A percentile compares a stretch with the other conserved stretches of the same genome.
These are phyloP conservation scores for Harpagoxenus sublaevis DNA, from an alignment of 2,888 invertebrate species.

Conservation along the genomic window DNA sequence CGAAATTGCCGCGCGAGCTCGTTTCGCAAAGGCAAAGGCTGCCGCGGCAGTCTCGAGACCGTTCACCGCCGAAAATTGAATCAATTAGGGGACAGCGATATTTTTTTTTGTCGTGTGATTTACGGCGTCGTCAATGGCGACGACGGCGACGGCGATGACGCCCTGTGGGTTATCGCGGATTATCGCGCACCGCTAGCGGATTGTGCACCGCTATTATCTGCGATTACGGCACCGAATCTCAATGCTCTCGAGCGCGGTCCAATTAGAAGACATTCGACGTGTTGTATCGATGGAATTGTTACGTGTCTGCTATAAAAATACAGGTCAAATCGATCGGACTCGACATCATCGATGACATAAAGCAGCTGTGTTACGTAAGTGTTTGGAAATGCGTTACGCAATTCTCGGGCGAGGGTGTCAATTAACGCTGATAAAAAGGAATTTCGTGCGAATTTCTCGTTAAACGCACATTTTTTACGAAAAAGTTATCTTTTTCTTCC, in stretches of 20 bases:
- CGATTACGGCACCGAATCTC: neutral
- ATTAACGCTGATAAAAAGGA: conserved; percentile 3
- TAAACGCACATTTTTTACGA: neutral
- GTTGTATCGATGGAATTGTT: conserved; percentile 27
- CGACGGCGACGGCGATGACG: conserved; percentile 26
- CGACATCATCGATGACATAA: neutral
- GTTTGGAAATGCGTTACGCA: conserved; percentile 7
- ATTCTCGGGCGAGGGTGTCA: neutral
- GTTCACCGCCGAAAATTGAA: conserved; percentile 68
- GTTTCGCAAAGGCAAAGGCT: conserved; percentile 42
- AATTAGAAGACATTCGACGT: conserved; percentile 35
- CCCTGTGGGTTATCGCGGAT: conserved; percentile 58
- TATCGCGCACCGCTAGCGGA: conserved; percentile 49
- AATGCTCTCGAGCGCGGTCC: conserved; percentile 8
- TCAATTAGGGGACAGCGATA: conserved; percentile 71
- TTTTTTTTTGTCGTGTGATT: conserved; percentile 63
- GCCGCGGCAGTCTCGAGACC: conserved; percentile 18
- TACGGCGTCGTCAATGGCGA: conserved; percentile 51
- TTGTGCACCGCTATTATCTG: conserved; percentile 38
- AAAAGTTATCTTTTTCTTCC: neutral
- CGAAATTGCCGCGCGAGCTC: conserved; percentile 76
- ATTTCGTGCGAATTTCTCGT: neutral
- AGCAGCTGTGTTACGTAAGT: neutral
- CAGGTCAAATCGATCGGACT: neutral
- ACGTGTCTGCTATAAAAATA: neutral